Evolutionary conservation across 2,888 invertebrate species (phyloP).

Genomic region (Andrena praecox): DNA sequence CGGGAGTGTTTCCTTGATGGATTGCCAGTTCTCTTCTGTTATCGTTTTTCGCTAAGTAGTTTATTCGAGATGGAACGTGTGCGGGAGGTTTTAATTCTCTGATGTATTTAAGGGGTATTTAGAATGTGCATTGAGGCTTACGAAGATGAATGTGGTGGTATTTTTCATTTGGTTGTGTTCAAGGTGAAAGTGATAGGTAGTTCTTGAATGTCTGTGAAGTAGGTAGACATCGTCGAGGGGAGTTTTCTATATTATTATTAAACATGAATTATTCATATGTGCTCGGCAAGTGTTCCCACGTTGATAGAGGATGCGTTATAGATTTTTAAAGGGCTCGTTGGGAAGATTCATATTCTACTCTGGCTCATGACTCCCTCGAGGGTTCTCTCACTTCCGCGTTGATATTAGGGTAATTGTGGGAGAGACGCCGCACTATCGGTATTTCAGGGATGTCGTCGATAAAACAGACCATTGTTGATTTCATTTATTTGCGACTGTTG

Average conservation of each 20-base stretch:
- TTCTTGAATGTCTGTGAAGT: constrained; percentile 21
- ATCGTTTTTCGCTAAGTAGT: neutral
- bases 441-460: no score
- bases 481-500: no score
- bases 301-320: constrained; percentile 8
- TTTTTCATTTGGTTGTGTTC: neutral
- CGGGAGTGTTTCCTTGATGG: no score
- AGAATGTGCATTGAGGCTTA: neutral
- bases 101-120: neutral
- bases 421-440: no score
- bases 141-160: neutral
- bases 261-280: constrained; percentile 48
- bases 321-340: constrained; percentile 28
- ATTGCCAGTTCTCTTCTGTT: no score
- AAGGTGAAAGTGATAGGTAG: neutral
- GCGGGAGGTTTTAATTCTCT: neutral
- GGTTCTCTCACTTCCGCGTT: no score
- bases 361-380: neutral
- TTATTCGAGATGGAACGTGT: neutral
- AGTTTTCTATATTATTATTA: constrained; percentile 39
- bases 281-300: constrained; percentile 27
- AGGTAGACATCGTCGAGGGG: constrained; percentile 5
- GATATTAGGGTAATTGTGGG: no score
- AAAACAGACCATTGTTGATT: no score
- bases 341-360: constrained; percentile 13